phyloP scores from a whole-genome alignment of 1,140 invertebrate species.

The Harlomillsia oculata region DNA sequence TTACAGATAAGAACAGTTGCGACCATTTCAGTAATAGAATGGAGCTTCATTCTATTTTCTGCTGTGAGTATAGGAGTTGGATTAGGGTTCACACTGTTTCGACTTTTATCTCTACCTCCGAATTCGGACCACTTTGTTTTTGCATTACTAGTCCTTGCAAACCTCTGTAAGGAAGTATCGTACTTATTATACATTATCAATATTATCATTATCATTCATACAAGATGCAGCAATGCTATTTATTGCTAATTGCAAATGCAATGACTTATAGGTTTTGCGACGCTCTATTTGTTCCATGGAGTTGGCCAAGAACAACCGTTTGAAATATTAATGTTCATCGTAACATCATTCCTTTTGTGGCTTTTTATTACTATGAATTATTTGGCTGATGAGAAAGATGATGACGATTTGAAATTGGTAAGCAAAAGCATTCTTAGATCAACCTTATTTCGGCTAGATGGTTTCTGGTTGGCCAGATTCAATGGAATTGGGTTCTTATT shows the following conservation, averaged over 20 bases:
- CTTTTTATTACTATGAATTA: slow-evolving; percentile 30
- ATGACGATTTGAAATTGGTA: slow-evolving; percentile 21
- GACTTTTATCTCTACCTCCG: slow-evolving; percentile 8
- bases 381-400: not conserved
- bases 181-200: not conserved
- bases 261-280: slow-evolving; percentile 31
- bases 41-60: slow-evolving; percentile 12
- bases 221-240: no score
- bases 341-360: slow-evolving; percentile 19
- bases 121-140: slow-evolving; percentile 20
- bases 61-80: slow-evolving; percentile 8
- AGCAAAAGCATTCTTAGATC: not conserved
- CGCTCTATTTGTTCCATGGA: slow-evolving; percentile 32
- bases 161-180: slow-evolving; percentile 21
- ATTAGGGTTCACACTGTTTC: slow-evolving; percentile 16
- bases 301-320: slow-evolving; percentile 33
- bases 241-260: no score
- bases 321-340: slow-evolving; percentile 22
- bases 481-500: not conserved
- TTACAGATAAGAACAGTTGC: slow-evolving; percentile 23
- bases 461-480: no score
- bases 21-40: slow-evolving; percentile 20
- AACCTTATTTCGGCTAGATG: no score
- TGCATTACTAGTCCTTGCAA: slow-evolving; percentile 19
- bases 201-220: no score